These are phyloP conservation scores for Neolamprologus modestus DNA, from an alignment of 2,113 vertebrate species.

Conservation along the genomic window DNA sequence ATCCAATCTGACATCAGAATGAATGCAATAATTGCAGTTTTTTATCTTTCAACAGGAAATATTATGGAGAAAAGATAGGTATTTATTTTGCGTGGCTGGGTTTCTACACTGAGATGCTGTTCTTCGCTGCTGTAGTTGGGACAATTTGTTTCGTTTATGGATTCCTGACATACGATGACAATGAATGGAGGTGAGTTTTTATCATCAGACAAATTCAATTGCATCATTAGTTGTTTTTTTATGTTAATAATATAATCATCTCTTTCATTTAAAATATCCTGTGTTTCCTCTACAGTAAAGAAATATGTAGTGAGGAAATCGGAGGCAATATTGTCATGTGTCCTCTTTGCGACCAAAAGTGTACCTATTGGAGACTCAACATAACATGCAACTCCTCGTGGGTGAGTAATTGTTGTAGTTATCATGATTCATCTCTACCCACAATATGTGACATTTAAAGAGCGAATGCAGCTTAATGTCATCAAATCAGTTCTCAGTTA, in stretches of 20 bases:
- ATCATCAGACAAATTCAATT: neutral
- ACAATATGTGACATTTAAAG: neutral
- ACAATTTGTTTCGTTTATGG: conserved; percentile 90
- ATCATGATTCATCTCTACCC: neutral
- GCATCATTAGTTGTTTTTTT: neutral
- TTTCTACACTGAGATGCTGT: conserved; percentile 96
- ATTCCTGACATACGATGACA: conserved; percentile 79
- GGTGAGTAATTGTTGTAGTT: conserved; percentile 63
- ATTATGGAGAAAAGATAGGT: conserved; percentile 95
- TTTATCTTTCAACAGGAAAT: conserved; percentile 74
- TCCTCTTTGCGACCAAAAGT: conserved; percentile 86
- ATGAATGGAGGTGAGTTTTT: conserved; percentile 79
- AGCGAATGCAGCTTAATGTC: neutral
- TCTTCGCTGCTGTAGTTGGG: conserved; percentile 86
- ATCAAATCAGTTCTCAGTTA: neutral
- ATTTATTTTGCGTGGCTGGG: conserved; percentile 98
- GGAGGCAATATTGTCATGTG: conserved; percentile 95
- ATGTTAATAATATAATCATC: neutral
- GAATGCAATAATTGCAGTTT: neutral
- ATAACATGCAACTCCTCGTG: conserved; percentile 83
- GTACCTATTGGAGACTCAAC: conserved; percentile 91
- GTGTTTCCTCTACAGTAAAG: conserved; percentile 68
- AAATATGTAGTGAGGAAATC: conserved; percentile 81
- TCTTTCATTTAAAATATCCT: neutral
- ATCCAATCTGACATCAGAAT: neutral